Conservation (phyloP, 1,140 invertebrate species). For the Zaprionus africanus region DNA sequence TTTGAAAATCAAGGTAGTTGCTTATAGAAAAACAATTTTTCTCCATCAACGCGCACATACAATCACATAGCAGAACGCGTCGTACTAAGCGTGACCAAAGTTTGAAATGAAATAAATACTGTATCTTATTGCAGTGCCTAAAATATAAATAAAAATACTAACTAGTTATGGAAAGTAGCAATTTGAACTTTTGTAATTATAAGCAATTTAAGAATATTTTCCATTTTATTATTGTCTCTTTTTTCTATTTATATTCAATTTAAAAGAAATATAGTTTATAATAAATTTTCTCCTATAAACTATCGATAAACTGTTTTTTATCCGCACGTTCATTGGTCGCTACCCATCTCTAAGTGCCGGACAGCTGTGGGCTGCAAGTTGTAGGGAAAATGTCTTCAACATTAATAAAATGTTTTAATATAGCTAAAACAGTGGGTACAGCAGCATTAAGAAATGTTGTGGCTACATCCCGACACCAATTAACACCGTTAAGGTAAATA, state of each 20-base stretch:
- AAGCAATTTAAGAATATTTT: not conserved
- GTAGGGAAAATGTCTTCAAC: conserved; percentile 59
- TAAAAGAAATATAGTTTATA: not conserved
- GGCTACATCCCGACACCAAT: conserved; percentile 30
- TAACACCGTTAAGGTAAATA: conserved; percentile 46
- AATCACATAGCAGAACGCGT: conserved; percentile 44
- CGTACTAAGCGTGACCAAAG: conserved; percentile 16
- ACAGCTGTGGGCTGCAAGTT: conserved; percentile 24
- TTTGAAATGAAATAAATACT: not conserved
- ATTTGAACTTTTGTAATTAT: not conserved
- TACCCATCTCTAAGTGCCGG: conserved; percentile 12
- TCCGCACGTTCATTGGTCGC: not conserved
- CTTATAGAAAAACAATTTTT: conserved; percentile 62
- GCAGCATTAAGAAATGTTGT: conserved; percentile 40
- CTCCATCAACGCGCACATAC: conserved; percentile 49
- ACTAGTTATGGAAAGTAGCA: not conserved
- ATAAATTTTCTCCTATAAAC: not conserved
- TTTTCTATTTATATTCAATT: not conserved
- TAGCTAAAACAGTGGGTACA: conserved; percentile 55
- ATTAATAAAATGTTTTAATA: conserved; percentile 72
- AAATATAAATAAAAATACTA: not conserved
- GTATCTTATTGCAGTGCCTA: not conserved
- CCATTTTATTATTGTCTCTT: not conserved
- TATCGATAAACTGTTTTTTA: not conserved
- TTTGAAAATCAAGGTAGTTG: conserved; percentile 31